Base-by-base conservation (phyloP, 2,113 vertebrate species). In the Passer montanus region DNA sequence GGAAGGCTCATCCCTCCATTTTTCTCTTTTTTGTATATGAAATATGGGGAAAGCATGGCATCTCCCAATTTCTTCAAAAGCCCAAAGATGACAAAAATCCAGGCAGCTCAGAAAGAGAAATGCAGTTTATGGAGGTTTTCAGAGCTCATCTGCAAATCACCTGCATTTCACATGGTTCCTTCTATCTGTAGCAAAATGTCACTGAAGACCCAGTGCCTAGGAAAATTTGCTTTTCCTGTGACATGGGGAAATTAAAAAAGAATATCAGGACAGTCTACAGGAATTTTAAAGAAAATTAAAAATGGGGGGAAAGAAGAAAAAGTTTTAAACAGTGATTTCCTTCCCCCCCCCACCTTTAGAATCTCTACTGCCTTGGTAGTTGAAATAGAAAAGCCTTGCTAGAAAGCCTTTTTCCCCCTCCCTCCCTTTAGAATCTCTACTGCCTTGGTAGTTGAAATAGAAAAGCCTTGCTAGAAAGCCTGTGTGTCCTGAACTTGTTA, bases 271-370 rank as follows among this genome's bases (percentile, higher is more conserved):
- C 10, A 37, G 10, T 44, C 68, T 78, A 35, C 24, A 39, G 52
- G n/a, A 46, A 43, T 56, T 92, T 60, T 49, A 73, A 83, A 83
- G 24, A 67, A 83, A 89, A 59, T 23, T 0, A 69, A 83, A 79
- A 82, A 30, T 31, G 1, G 30, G 17, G 5, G 17, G 2, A 6
- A 39, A 39, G 37, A 53, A 20, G 4, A 81, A 16, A 87, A 69
- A 7, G 12, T 16, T 63, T 67, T 70, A 37, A 87, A 17, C 18
- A 72, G 1, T 18, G 20, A 22, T 18, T 68, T 31, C 31, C 11
- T 6, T 16, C 0, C 1, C 2, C 20, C 14, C 21, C 4, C 13
- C 13, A n/a, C 11, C 14, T 64, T 87, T 59, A 50, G 50, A 63
- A 59, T 43, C 33, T 79, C 46, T 49, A 7, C 70, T 92, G 30